Evolutionary conservation across 1,140 invertebrate genomes (phyloP), one percentile per base, ranked within the genome.

Genomic region (Drosophila obscura): DNA sequence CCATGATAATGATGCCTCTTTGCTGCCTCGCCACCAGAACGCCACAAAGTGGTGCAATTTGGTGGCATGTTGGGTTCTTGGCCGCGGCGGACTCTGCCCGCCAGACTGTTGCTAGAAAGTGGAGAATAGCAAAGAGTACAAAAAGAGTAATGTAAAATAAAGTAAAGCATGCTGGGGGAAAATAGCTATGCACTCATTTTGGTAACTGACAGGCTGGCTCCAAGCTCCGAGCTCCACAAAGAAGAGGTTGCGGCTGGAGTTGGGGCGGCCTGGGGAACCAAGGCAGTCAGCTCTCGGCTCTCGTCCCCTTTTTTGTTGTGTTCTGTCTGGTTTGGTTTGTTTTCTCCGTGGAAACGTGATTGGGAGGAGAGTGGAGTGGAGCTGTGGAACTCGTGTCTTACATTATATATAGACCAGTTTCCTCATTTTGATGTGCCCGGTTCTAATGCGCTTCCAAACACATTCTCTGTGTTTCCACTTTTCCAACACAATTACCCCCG

Each of bases 121-220:
- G 82, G 82, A 43, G 64, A 71, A 67, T 39, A 68, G 49, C 52
- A 65, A 60, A 60, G 59, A 58, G 39, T 52, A 19, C 31, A 55
- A 41, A 52, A 78, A 69, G 63, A 43, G 26, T 68, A 52, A 56
- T 67, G 28, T 56, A 41, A 66, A 56, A 55, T 48, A 53, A 75
- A 78, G 59, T 78, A 82, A 77, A 85, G 74, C 82, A 87, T 87
- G 71, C 76, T 81, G 65, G 68, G 31, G 35, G 82, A 82, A 85
- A 87, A 85, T 85, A 78, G 82, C 78, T 77, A 39, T 87, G 82
- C 74, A 82, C 82, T 85, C 82, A 85, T 82, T 85, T 85, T 87
- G 82, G 82, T 87, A 85, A 77, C 81, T 77, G 82, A 78, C 81
- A 74, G 81, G 35, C 35, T 11, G 35, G 35, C 35, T 39, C 35